Conservation (phyloP, 2,888 invertebrate species). For the Tortricodes alternella region DNA sequence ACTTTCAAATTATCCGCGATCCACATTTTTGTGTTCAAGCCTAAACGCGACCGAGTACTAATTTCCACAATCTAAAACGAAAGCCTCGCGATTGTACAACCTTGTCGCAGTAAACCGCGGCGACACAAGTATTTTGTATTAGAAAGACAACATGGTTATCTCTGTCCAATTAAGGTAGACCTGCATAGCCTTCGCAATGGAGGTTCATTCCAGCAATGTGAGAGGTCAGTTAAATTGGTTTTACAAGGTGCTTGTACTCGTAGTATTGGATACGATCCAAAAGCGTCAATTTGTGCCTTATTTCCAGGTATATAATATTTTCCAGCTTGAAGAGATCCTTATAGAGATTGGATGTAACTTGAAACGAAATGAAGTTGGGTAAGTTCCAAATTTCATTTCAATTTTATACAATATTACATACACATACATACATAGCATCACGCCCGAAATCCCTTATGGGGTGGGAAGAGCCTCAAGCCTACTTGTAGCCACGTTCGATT, state of each 20-base stretch:
- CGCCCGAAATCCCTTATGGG: no score
- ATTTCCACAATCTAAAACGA: neutral
- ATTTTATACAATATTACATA: neutral
- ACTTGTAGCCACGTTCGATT: no score
- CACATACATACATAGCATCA: no score
- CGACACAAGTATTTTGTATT: constrained; percentile 10
- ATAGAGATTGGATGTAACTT: constrained; percentile 17
- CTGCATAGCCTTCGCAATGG: neutral
- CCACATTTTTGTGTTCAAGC: neutral
- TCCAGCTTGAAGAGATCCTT: constrained; percentile 10
- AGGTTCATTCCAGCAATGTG: neutral
- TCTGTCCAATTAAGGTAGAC: constrained; percentile 9
- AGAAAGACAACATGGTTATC: constrained; percentile 16
- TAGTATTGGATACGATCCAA: constrained; percentile 22
- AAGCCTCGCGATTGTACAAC: constrained; percentile 1
- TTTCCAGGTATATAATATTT: constrained; percentile 3
- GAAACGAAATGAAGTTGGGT: constrained; percentile 1
- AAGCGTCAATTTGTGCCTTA: constrained; percentile 15
- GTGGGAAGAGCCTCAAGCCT: no score
- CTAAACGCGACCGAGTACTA: neutral
- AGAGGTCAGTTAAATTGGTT: constrained; percentile 4
- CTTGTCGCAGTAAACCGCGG: constrained; percentile 10
- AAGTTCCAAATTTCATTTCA: neutral
- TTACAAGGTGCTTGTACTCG: neutral
- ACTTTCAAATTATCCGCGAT: neutral